Conservation (phyloP, 1,140 invertebrate genomes). For the Pachypsylla venusta region DNA sequence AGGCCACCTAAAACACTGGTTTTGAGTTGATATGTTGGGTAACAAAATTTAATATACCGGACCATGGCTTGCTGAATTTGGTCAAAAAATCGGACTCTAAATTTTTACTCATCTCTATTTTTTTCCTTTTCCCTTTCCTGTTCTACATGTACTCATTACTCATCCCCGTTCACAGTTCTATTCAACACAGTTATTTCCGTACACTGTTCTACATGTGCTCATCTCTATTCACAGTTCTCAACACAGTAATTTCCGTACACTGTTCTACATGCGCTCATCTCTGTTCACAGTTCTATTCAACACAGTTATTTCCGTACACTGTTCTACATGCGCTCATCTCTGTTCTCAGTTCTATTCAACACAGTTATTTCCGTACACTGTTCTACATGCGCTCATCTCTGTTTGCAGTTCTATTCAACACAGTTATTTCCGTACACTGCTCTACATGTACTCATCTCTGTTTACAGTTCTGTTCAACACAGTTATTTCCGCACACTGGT, state of each 20-base stretch:
- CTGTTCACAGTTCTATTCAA: conserved; percentile 19
- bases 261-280: background rate
- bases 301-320: conserved; percentile 21
- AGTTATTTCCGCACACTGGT: conserved; percentile 21
- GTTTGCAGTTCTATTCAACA: conserved; percentile 20
- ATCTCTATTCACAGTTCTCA: conserved; percentile 17
- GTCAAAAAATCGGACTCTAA: too few species aligned
- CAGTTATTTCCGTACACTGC: conserved; percentile 21
- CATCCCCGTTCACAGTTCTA: conserved; percentile 19
- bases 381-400: conserved; percentile 25
- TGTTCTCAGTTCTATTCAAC: conserved; percentile 23
- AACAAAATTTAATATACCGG: too few species aligned
- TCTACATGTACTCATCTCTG: conserved; percentile 24
- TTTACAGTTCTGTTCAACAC: conserved; percentile 24
- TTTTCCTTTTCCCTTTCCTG: background rate
- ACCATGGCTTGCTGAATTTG: too few species aligned
- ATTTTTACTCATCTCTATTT: too few species aligned
- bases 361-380: conserved; percentile 21
- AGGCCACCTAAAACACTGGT: too few species aligned
- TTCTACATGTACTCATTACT: background rate
- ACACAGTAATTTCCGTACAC: conserved; percentile 19
- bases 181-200: conserved; percentile 20
- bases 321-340: conserved; percentile 25
- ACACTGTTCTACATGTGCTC: conserved; percentile 3
- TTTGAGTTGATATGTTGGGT: too few species aligned